phyloP scores from a whole-genome alignment of 2,113 vertebrate genomes.

The Hyperoodon ampullatus region DNA sequence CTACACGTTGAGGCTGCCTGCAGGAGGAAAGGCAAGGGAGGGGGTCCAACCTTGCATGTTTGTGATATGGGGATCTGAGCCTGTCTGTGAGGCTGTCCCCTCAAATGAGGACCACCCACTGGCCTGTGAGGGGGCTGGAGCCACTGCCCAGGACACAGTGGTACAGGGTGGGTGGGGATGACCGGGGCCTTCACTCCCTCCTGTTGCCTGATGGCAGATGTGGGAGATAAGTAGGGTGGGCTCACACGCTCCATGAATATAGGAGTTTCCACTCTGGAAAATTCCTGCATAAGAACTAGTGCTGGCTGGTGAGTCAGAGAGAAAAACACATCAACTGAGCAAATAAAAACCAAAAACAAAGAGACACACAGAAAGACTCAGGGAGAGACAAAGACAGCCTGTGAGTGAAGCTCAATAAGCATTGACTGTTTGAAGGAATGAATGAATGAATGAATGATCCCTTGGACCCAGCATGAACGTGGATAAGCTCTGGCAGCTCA shows the following conservation, averaged over 20 bases:
- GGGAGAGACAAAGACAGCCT: too few relatives aligned
- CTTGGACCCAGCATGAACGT: rapidly evolving
- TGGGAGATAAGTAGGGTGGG: not conserved
- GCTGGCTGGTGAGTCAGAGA: not conserved
- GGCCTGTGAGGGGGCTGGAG: not conserved
- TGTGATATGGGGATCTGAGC: not conserved
- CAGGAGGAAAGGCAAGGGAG: not conserved
- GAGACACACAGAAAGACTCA: not conserved
- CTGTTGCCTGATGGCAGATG: not conserved
- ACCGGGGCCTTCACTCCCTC: too few relatives aligned
- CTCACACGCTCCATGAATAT: not conserved
- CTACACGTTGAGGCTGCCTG: not conserved
- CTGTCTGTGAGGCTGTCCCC: not conserved
- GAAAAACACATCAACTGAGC: not conserved
- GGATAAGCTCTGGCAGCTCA: not conserved
- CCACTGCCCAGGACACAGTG: not conserved
- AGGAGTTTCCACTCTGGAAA: not conserved
- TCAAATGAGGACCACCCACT: not conserved
- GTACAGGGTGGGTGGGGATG: not conserved
- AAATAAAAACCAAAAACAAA: not conserved
- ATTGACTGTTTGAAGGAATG: not conserved
- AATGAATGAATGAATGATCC: not conserved
- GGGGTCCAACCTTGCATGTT: not conserved
- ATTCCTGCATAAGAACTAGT: not conserved
- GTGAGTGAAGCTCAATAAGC: too few relatives aligned